phyloP scores from a whole-genome alignment of 2,797 vertebrate species.

The Cyprinodon diabolis region DNA sequence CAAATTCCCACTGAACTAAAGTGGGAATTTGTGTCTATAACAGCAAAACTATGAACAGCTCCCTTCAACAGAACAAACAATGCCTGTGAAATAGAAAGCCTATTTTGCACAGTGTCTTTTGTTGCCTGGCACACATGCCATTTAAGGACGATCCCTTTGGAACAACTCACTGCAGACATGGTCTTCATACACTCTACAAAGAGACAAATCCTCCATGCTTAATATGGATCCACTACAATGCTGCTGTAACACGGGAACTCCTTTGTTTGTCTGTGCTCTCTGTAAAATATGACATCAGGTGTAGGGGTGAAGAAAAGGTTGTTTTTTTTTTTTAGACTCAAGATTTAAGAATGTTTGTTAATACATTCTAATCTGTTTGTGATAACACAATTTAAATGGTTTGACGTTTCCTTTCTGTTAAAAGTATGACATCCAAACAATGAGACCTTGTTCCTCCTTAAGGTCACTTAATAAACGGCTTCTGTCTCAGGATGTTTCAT shows the following conservation, averaged over 20 bases:
- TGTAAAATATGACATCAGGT: slow-evolving; percentile 1
- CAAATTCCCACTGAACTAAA: slow-evolving; percentile 3
- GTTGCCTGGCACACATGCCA: slow-evolving; percentile 7
- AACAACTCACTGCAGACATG: slow-evolving; percentile 3
- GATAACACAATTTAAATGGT: neutral
- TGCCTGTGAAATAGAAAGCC: slow-evolving; percentile 22
- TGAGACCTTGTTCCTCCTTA: neutral
- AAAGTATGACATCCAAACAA: neutral
- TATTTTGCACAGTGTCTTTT: slow-evolving; percentile 19
- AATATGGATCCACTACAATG: neutral
- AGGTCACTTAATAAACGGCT: slow-evolving; percentile 8
- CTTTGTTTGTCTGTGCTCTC: neutral
- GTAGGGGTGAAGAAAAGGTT: neutral
- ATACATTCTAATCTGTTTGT: no score
- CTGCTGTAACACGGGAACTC: neutral
- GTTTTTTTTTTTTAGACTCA: neutral
- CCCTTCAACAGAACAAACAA: slow-evolving; percentile 29
- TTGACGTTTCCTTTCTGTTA: neutral
- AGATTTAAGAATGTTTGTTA: slow-evolving; percentile 3
- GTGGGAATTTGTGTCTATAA: slow-evolving; percentile 22
- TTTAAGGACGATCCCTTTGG: slow-evolving; percentile 21
- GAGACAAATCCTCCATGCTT: neutral
- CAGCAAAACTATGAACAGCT: slow-evolving; percentile 30
- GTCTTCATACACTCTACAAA: slow-evolving; percentile 11
- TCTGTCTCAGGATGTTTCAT: slow-evolving; percentile 6